These are phyloP conservation scores for Phengaris alcon DNA, from an alignment of 2,888 invertebrate species.

Conservation along the genomic window DNA sequence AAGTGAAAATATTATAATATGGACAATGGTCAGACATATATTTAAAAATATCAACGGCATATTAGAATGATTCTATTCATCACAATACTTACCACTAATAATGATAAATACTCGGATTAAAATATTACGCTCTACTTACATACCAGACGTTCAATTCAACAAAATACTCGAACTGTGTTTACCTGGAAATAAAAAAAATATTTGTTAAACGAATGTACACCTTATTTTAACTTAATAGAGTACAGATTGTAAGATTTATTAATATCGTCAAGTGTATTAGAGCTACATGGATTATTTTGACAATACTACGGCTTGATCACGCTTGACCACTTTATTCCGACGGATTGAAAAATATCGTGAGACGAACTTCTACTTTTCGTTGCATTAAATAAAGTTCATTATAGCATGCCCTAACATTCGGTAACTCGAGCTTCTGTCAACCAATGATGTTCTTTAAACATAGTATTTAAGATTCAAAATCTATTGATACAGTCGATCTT, in stretches of 20 bases:
- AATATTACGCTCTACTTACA: slow-evolving; percentile 18
- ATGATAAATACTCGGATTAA: slow-evolving; percentile 22
- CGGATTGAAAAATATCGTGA: not conserved
- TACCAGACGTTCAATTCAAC: not conserved
- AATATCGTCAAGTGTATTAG: slow-evolving; percentile 3
- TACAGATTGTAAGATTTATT: not conserved
- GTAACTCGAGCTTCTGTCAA: not conserved
- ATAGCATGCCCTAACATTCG: not conserved
- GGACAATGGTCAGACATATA: not conserved
- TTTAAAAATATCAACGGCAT: not conserved
- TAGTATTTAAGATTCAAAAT: not conserved
- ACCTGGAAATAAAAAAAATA: slow-evolving; percentile 37
- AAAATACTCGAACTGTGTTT: slow-evolving; percentile 30
- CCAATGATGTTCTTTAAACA: not conserved
- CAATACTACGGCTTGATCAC: not conserved
- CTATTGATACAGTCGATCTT: not conserved
- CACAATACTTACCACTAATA: slow-evolving; percentile 5
- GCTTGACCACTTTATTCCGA: not conserved
- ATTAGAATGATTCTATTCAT: not conserved
- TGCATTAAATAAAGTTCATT: not conserved
- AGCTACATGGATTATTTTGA: slow-evolving; percentile 12
- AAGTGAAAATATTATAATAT: not conserved
- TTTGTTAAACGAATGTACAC: slow-evolving; percentile 23
- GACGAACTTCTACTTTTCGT: not conserved
- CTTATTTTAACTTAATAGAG: slow-evolving; percentile 30